Conservation (phyloP, 2,113 vertebrate species). For the Melanerpes formicivorus region DNA sequence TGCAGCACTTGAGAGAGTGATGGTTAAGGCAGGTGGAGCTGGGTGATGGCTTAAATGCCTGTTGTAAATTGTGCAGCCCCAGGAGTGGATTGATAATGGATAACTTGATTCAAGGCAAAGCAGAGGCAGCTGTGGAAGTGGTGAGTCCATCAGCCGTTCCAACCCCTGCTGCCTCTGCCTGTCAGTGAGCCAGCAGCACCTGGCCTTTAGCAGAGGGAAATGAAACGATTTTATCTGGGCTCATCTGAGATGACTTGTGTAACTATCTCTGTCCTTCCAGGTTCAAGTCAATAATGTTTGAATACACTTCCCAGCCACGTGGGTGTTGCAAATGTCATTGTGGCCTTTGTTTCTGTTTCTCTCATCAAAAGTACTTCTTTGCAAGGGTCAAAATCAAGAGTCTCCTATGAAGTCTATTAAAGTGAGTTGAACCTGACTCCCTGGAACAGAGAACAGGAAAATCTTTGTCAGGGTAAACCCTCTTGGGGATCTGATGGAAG, state of each 20-base stretch:
- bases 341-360: conserved; percentile 13
- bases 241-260: neutral
- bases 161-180: neutral
- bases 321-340: neutral
- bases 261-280: neutral
- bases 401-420: neutral
- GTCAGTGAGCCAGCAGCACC: neutral
- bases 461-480: neutral
- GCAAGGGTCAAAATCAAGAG: conserved; percentile 22
- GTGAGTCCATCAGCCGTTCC: neutral
- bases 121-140: neutral
- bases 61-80: neutral
- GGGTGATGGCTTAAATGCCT: neutral
- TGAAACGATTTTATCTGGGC: neutral
- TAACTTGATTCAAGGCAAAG: neutral
- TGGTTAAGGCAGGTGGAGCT: neutral
- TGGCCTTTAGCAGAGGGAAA: neutral
- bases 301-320: neutral
- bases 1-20: neutral
- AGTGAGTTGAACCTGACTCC: neutral
- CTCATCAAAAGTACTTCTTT: neutral
- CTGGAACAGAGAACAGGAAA: neutral
- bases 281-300: neutral
- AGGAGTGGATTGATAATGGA: neutral
- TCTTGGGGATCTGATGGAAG: conserved; percentile 1